phyloP scores from a whole-genome alignment of 1,140 invertebrate genomes.

The Harlomillsia oculata region DNA sequence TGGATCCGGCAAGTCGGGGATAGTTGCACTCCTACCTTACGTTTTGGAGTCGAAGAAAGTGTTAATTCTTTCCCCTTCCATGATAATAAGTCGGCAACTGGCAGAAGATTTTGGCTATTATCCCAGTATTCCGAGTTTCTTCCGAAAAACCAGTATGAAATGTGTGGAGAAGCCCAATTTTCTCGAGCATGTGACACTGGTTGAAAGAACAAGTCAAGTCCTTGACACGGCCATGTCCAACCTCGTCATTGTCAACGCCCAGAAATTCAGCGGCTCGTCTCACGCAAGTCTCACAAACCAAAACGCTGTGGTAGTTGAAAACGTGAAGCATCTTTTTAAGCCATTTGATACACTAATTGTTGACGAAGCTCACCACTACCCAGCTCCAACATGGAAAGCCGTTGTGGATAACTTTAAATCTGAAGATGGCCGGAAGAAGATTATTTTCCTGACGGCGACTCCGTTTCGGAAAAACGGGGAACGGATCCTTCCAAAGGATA shows the following conservation, averaged over 20 bases:
- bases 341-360: slow-evolving; percentile 16
- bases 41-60: slow-evolving; percentile 8
- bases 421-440: too few relatives aligned
- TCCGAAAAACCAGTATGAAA: too few relatives aligned
- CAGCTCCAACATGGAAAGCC: slow-evolving; percentile 13
- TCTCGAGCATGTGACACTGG: not conserved
- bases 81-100: not conserved
- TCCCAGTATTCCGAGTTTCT: too few relatives aligned
- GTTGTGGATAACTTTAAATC: slow-evolving; percentile 8
- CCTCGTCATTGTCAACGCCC: slow-evolving; percentile 12
- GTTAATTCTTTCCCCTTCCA: slow-evolving; percentile 6
- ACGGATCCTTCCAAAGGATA: too few relatives aligned
- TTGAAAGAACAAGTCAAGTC: not conserved
- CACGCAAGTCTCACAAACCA: not conserved
- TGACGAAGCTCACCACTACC: slow-evolving; percentile 22
- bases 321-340: not conserved
- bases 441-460: slow-evolving; percentile 18
- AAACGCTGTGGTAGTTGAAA: not conserved
- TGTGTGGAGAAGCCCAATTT: not conserved
- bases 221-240: not conserved
- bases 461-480: not conserved
- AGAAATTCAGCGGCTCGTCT: slow-evolving; percentile 14
- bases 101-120: too few relatives aligned
- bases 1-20: slow-evolving; percentile 16
- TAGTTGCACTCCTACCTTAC: slow-evolving; percentile 11